Evolutionary conservation across 2,113 vertebrate species (phyloP).

Genomic region (Oreochromis spilurus): DNA sequence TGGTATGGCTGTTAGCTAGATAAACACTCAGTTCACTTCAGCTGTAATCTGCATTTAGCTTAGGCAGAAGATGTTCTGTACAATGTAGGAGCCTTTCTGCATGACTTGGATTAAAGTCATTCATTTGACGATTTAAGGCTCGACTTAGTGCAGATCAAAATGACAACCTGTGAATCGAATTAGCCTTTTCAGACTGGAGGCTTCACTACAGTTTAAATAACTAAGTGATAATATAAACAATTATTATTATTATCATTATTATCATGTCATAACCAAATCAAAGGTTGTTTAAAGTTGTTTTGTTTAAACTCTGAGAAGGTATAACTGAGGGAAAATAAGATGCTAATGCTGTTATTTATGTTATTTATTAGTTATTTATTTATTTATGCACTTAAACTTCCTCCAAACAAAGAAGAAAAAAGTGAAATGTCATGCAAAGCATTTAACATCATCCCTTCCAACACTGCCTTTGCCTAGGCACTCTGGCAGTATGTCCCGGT

Average conservation of each 20-base stretch:
- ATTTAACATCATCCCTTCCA: background rate
- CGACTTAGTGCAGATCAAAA: background rate
- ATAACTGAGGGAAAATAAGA: background rate
- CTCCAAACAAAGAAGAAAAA: background rate
- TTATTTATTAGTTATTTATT: too few species aligned
- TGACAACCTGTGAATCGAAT: background rate
- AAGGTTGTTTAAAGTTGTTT: background rate
- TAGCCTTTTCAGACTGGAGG: slow-evolving; percentile 9
- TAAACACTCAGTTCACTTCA: slow-evolving; percentile 38
- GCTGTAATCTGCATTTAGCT: slow-evolving; percentile 44
- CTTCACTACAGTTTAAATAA: background rate
- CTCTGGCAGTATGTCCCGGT: background rate
- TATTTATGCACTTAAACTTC: background rate
- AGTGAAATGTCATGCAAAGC: background rate
- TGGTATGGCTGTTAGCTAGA: slow-evolving; percentile 14
- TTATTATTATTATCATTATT: background rate
- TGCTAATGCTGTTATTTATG: background rate
- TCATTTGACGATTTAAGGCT: slow-evolving; percentile 33
- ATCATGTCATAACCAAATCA: background rate
- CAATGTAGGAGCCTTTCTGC: background rate
- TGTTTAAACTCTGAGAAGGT: background rate
- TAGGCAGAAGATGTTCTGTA: background rate
- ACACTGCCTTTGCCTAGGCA: background rate
- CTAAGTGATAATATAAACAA: background rate
- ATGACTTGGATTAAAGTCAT: slow-evolving; percentile 21